Evolutionary conservation across 2,888 invertebrate genomes (phyloP).

Genomic region (Cacoxenus indagator): DNA sequence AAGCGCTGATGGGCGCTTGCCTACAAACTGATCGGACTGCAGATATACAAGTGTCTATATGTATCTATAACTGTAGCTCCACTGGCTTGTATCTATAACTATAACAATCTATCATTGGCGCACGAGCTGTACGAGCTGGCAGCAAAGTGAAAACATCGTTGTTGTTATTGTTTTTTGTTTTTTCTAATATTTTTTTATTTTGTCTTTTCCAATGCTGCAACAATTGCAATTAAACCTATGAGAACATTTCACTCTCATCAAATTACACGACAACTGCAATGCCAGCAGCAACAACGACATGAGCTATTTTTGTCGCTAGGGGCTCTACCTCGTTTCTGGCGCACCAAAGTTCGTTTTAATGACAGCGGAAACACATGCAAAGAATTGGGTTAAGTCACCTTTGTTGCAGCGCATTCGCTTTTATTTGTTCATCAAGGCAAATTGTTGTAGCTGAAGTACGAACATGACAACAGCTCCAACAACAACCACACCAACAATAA

Average conservation of each 20-base stretch:
- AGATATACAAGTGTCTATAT: no score
- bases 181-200: slow-evolving; percentile 14
- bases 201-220: slow-evolving; percentile 48
- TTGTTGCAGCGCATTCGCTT: slow-evolving; percentile 37
- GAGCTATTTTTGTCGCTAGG: not conserved
- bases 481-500: not conserved
- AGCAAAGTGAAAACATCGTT: slow-evolving; percentile 4
- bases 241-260: slow-evolving; percentile 40
- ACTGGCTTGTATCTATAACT: not conserved
- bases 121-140: not conserved
- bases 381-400: slow-evolving; percentile 52
- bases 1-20: no score
- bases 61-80: not conserved
- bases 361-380: slow-evolving; percentile 41
- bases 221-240: slow-evolving; percentile 55
- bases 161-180: not conserved
- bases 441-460: not conserved
- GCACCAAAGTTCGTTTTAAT: slow-evolving; percentile 28
- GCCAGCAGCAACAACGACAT: not conserved
- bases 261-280: not conserved
- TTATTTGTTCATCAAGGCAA: slow-evolving; percentile 37
- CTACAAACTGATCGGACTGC: no score
- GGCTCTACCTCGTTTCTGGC: not conserved
- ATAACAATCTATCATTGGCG: not conserved
- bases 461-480: not conserved